Conservation (phyloP, 2,113 vertebrate species). For the Mandrillus leucophaeus region DNA sequence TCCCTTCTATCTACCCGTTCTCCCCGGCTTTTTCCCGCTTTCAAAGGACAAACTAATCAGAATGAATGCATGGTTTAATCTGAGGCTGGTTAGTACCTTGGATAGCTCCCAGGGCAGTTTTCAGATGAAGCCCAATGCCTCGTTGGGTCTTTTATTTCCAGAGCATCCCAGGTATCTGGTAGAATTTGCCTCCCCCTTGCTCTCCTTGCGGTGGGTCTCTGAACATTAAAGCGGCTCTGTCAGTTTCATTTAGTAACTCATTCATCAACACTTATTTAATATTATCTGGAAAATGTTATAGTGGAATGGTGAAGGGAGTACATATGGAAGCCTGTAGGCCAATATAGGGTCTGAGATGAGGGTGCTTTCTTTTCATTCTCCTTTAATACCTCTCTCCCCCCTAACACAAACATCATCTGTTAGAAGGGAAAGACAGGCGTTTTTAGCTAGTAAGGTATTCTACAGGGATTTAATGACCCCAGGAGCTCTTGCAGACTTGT, state of each 20-base stretch:
- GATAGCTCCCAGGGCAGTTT: slow-evolving; percentile 71
- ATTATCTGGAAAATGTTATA: neutral
- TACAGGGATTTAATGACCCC: neutral
- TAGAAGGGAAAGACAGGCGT: neutral
- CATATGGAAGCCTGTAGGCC: neutral
- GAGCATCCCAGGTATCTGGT: neutral
- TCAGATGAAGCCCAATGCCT: neutral
- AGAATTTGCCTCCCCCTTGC: neutral
- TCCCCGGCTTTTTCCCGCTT: neutral
- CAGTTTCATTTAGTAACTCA: neutral
- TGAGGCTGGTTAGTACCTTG: slow-evolving; percentile 69
- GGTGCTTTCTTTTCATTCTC: neutral
- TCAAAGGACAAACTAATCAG: neutral
- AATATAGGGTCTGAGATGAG: neutral
- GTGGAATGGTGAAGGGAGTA: neutral
- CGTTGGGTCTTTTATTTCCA: neutral
- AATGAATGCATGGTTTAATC: neutral
- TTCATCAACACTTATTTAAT: neutral
- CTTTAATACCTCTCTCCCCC: neutral
- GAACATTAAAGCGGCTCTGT: neutral
- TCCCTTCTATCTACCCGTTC: neutral
- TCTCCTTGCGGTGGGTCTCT: neutral
- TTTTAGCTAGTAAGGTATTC: slow-evolving; percentile 23
- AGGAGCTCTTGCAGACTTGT: neutral
- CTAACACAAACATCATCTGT: neutral